Evolutionary conservation across 2,797 vertebrate species (phyloP).

Genomic region (Taenioides sp.): DNA sequence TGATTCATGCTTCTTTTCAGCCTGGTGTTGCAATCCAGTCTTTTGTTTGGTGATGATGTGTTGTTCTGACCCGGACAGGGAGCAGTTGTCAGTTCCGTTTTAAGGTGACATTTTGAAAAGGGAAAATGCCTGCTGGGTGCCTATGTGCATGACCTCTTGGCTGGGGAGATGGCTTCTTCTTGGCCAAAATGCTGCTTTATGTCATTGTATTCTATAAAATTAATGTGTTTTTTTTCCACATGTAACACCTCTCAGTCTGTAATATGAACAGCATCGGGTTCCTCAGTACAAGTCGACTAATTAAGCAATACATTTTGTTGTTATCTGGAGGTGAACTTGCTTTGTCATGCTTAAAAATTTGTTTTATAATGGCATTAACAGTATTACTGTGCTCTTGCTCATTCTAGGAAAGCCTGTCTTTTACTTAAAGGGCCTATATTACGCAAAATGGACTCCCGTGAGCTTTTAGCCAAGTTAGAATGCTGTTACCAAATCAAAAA

Average conservation of each 20-base stretch:
- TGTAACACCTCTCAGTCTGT: constrained; percentile 40
- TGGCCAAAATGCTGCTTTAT: constrained; percentile 76
- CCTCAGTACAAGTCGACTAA: constrained; percentile 58
- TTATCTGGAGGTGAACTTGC: constrained; percentile 53
- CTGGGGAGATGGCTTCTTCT: constrained; percentile 42
- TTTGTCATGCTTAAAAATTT: constrained; percentile 72
- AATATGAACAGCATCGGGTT: constrained; percentile 38
- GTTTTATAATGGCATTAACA: constrained; percentile 93
- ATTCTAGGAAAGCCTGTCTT: constrained; percentile 84
- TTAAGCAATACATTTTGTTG: constrained; percentile 75
- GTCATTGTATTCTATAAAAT: constrained; percentile 59
- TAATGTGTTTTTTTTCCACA: constrained; percentile 35
- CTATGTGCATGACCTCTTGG: constrained; percentile 76
- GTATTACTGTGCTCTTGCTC: constrained; percentile 93
- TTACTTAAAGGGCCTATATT: constrained; percentile 53
- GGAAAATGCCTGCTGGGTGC: constrained; percentile 77
- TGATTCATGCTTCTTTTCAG: constrained; percentile 56
- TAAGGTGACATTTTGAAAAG: constrained; percentile 66
- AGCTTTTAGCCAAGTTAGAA: too few species aligned
- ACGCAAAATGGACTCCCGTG: too few species aligned
- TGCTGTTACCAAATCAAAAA: too few species aligned
- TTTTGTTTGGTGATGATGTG: constrained; percentile 40
- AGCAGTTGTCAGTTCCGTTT: constrained; percentile 57
- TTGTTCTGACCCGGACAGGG: constrained; percentile 20
- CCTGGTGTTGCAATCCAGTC: constrained; percentile 33